Base-by-base conservation (phyloP, 1,140 invertebrate species). In the Drosophila punjabiensis region DNA sequence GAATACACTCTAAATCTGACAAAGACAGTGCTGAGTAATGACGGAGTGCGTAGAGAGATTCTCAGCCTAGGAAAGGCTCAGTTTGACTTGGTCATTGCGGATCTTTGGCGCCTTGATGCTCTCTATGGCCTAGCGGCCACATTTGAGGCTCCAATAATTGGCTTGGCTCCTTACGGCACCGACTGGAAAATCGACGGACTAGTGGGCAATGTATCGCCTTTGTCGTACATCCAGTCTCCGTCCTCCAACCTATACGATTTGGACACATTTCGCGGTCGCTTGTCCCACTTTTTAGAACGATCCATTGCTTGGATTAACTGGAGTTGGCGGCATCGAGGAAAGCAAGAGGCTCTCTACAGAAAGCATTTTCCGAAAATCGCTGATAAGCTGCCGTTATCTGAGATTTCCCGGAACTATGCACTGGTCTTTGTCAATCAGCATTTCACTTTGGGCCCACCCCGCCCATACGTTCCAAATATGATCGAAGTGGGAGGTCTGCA, bases 401-500 rank as follows among this genome's bases (percentile, higher is more conserved):
- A 78, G 5, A 59, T 78, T 6, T 47, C 78, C 8, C 35, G 45
- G 6, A 77, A 84, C 32, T 87, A 91, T 43, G 81, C 91, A 0
- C 39, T 92, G 6, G 61, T 92, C 11, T 60, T 92, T 14, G 60
- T 92, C 1, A 92, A 92, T 73, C 85, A 92, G 64, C 91, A 92
- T 52, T 91, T 92, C 24, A 82, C 84, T 4, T 55, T 92, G 9
- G 78, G 71, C 11, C 59, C 70, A 1, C 76, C 88, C 0, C 65
- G 85, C 16, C 82, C 91, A 0, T 87, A 91, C 73, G 91, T 92
- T 0, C 91, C 91, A 0, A 92, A 82, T 62, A 64, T 89, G 39
- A 76, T 92, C 3, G 88, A 92, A 53, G 86, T 95, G 13, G 95
- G 95, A 0, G 95, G 95, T 0, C 85, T 96, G 64, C 95, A 96